Evolutionary conservation across 1,140 invertebrate species (phyloP).

Genomic region (Mylabris phalerata): DNA sequence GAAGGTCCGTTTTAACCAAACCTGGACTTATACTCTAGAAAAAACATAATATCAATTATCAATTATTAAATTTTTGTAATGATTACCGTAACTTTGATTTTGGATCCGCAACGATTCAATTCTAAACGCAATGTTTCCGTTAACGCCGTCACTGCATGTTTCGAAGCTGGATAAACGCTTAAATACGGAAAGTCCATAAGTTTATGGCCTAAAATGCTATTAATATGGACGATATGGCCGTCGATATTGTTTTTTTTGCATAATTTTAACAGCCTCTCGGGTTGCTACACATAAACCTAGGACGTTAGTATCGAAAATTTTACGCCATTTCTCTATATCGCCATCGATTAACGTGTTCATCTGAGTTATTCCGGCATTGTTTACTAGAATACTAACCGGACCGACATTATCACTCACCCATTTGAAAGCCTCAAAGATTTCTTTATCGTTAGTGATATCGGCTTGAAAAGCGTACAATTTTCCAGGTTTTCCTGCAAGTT

Average conservation of each 20-base stretch:
- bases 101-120: conserved; percentile 10
- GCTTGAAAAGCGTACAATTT: conserved; percentile 49
- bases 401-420: conserved; percentile 54
- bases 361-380: conserved; percentile 59
- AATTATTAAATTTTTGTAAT: neutral
- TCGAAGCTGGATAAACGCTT: conserved; percentile 54
- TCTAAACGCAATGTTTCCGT: conserved; percentile 52
- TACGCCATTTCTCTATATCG: conserved; percentile 43
- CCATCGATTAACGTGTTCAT: conserved; percentile 37
- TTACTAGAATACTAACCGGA: conserved; percentile 62
- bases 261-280: conserved; percentile 56
- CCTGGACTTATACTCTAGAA: conserved; percentile 22
- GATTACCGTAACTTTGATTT: conserved; percentile 20
- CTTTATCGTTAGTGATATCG: conserved; percentile 59
- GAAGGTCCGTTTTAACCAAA: conserved; percentile 21
- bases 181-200: conserved; percentile 20
- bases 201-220: conserved; percentile 51
- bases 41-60: neutral
- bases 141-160: conserved; percentile 52
- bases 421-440: conserved; percentile 59
- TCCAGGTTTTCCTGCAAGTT: conserved; percentile 28
- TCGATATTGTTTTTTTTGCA: conserved; percentile 54
- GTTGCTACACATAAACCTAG: conserved; percentile 60
- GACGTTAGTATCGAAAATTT: conserved; percentile 61
- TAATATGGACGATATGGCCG: conserved; percentile 68